Evolutionary conservation across 2,888 invertebrate genomes (phyloP).

Genomic region (Tachina fera): DNA sequence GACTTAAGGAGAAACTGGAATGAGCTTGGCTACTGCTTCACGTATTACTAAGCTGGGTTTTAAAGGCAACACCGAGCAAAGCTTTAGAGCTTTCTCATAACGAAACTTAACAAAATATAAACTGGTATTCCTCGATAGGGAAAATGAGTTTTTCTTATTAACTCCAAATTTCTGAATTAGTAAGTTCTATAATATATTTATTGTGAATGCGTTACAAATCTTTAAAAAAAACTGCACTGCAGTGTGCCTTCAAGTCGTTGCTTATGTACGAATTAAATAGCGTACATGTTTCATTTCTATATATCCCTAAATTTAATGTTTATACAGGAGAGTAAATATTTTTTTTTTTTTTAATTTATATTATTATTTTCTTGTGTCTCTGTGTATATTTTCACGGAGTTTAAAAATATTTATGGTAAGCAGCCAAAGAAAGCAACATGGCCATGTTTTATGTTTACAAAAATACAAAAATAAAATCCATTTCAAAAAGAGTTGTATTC

Average conservation of each 20-base stretch:
- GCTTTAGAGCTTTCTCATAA: no score
- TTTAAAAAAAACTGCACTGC: not conserved
- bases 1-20: no score
- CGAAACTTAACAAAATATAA: no score
- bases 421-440: constrained; percentile 62
- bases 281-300: constrained; percentile 4
- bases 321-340: constrained; percentile 53
- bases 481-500: constrained; percentile 59
- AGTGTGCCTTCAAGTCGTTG: not conserved
- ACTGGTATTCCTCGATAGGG: no score
- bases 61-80: no score
- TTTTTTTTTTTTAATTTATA: constrained; percentile 33
- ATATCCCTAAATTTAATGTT: constrained; percentile 49
- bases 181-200: no score
- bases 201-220: no score
- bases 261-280: not conserved
- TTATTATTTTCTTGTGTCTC: constrained; percentile 44
- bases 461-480: constrained; percentile 40
- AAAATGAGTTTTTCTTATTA: no score
- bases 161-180: no score
- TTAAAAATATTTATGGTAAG: constrained; percentile 71
- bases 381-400: constrained; percentile 58
- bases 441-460: constrained; percentile 62
- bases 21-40: no score
- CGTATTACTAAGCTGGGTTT: no score